Evolutionary conservation across 2,797 vertebrate genomes (phyloP), one percentile per base, ranked within the genome.

Genomic region (Anguilla obscura): DNA sequence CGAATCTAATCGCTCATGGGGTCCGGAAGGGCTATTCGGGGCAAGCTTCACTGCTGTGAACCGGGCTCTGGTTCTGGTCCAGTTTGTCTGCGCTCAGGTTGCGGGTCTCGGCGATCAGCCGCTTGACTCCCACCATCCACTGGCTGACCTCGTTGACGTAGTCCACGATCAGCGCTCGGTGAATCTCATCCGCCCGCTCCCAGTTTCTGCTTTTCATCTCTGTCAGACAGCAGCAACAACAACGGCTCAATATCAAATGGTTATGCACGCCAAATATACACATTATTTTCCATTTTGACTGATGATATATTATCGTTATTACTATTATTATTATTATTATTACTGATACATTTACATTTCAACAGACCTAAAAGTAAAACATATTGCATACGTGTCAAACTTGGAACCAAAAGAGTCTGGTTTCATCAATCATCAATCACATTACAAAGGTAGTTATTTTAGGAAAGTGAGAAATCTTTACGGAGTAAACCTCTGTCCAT

Each of bases 41-140:
- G 33, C 27, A 33, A 52, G 84, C 24, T 7, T 74, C 50, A 33
- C 27, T 50, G 7, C 27, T 5, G 5, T 16, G 45, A 74, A 48
- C 6, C 27, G 4, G 8, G 1, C 40, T 5, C 50, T 10, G 80
- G 71, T 87, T 0, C 85, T 56, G 24, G 24, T 21, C 63, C 2
- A 66, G n/a, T 40, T 3, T 40, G 21, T 40, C 87, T 0, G 30
- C 69, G 40, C 89, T 85, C 0, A 88, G 74, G 18, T 91, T 96
- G 85, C 95, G 96, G 0, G 93, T 96, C 94, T 99, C 98, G 0
- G 97, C 97, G 52, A 99, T 99, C 88, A 99, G 96, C 54, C 98
- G 96, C 89, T 99, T 99, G 48, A 99, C 94, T 0, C 97, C 98
- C 2, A 98, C 98, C 98, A 99, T 97, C 98, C 98, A 99, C 90